Conservation (phyloP, 2,888 invertebrate genomes). For the Trissonchulus sp. region DNA sequence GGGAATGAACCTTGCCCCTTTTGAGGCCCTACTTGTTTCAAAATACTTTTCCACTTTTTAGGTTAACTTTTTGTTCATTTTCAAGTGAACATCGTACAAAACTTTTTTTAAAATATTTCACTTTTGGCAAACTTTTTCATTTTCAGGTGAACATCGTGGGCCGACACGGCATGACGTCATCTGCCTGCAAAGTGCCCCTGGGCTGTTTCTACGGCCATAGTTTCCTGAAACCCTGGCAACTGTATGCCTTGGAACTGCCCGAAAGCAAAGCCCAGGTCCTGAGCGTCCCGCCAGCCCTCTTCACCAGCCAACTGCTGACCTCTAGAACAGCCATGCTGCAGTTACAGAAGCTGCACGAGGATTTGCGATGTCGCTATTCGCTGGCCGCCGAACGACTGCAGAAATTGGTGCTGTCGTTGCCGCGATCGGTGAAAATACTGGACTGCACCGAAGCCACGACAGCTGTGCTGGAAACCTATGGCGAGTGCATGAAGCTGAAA, state of each 20-base stretch:
- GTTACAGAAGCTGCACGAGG: slow-evolving; percentile 62
- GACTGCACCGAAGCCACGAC: neutral
- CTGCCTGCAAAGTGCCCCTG: slow-evolving; percentile 78
- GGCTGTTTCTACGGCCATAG: slow-evolving; percentile 90
- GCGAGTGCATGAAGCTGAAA: slow-evolving; percentile 79
- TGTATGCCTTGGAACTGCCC: slow-evolving; percentile 22
- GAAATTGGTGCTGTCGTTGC: slow-evolving; percentile 53
- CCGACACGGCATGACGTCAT: slow-evolving; percentile 81
- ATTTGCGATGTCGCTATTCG: slow-evolving; percentile 65
- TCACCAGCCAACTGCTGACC: neutral
- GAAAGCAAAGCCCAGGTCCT: slow-evolving; percentile 31
- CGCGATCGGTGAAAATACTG: neutral
- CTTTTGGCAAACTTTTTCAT: slow-evolving; percentile 31
- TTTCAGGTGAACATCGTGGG: slow-evolving; percentile 78
- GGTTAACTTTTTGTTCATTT: too few relatives aligned
- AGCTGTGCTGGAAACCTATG: slow-evolving; percentile 63
- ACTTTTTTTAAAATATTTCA: neutral
- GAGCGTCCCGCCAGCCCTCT: slow-evolving; percentile 39
- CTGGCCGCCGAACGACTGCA: slow-evolving; percentile 76
- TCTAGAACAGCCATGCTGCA: neutral
- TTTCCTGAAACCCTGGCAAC: slow-evolving; percentile 65
- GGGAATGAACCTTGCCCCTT: too few relatives aligned
- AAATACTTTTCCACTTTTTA: too few relatives aligned
- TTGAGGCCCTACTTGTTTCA: too few relatives aligned
- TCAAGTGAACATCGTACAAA: too few relatives aligned